These are phyloP conservation scores for Pyrgilauda ruficollis DNA, from an alignment of 2,113 vertebrate species.

Conservation along the genomic window DNA sequence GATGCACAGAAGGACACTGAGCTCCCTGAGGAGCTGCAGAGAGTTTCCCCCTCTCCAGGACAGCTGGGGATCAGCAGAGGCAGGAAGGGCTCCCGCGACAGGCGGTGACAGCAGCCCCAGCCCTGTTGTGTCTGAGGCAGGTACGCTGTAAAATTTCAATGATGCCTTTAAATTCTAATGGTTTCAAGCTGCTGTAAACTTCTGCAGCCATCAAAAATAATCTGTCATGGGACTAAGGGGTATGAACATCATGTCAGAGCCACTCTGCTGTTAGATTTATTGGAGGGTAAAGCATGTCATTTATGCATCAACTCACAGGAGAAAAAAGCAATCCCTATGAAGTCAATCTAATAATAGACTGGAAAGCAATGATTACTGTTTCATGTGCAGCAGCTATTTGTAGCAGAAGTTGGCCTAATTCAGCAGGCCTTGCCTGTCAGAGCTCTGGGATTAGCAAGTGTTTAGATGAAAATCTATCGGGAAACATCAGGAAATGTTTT, in stretches of 20 bases:
- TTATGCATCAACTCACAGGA: slow-evolving; percentile 79
- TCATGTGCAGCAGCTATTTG: slow-evolving; percentile 74
- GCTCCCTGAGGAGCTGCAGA: neutral
- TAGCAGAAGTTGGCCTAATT: slow-evolving; percentile 74
- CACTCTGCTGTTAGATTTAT: slow-evolving; percentile 77
- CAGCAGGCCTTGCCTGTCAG: slow-evolving; percentile 59
- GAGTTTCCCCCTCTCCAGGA: neutral
- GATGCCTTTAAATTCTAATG: slow-evolving; percentile 74
- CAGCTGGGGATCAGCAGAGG: neutral
- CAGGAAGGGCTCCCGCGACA: neutral
- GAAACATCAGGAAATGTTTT: slow-evolving; percentile 68
- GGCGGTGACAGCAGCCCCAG: neutral
- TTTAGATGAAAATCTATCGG: slow-evolving; percentile 60
- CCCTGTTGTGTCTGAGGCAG: slow-evolving; percentile 23
- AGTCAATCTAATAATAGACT: slow-evolving; percentile 83
- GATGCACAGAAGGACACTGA: fast-evolving
- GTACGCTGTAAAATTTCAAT: slow-evolving; percentile 61
- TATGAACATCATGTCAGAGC: slow-evolving; percentile 74
- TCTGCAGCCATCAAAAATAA: slow-evolving; percentile 76
- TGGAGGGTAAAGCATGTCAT: slow-evolving; percentile 78
- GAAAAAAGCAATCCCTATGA: slow-evolving; percentile 76
- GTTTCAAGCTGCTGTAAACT: slow-evolving; percentile 70
- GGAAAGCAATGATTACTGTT: slow-evolving; percentile 77
- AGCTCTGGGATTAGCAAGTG: slow-evolving; percentile 71
- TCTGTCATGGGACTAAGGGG: slow-evolving; percentile 71